Base-by-base conservation (phyloP, 2,797 vertebrate genomes). In the Toxotes lorentzi region DNA sequence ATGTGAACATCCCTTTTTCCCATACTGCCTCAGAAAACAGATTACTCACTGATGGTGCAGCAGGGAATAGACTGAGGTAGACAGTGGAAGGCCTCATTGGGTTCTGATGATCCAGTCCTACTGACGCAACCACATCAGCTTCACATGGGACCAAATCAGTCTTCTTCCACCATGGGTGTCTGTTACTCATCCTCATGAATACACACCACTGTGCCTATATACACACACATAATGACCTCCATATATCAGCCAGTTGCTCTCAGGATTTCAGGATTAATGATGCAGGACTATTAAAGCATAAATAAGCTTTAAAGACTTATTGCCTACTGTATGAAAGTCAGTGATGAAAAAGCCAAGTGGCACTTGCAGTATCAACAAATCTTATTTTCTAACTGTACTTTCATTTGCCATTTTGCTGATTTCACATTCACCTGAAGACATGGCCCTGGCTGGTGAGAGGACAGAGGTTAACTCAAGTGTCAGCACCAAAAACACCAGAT, bases 51-150 rank as follows among this genome's bases (percentile, higher is more conserved):
- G 87, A 92, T 76, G 78, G 79, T 76, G 62, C 83, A 84, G 74
- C 65, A 58, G 87, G 91, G 92, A 91, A 91, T 90, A 88, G 62
- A 70, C 63, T 21, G 65, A 85, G 81, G 81, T 78, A 80, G 79
- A 92, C 78, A 72, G 77, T 83, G 79, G 85, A 86, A 93, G 87
- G 91, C 85, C 81, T 95, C 92, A 91, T 93, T 94, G 86, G 90
- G 78, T 94, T 88, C 87, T 91, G 92, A 93, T 94, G 89, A 90
- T 88, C 88, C 93, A 89, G 78, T 79, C 79, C 59, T 70, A 64
- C 74, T 92, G 91, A 93, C 62, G 80, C 85, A 93, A 87, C 87
- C 68, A 63, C 51, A 60, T 81, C 68, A 70, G 78, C 70, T 79
- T 87, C 83, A 83, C 79, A 70, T 70, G 86, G 82, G 87, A 90